Evolutionary conservation across 1,140 invertebrate genomes (phyloP).

Genomic region (Procambarus clarkii): DNA sequence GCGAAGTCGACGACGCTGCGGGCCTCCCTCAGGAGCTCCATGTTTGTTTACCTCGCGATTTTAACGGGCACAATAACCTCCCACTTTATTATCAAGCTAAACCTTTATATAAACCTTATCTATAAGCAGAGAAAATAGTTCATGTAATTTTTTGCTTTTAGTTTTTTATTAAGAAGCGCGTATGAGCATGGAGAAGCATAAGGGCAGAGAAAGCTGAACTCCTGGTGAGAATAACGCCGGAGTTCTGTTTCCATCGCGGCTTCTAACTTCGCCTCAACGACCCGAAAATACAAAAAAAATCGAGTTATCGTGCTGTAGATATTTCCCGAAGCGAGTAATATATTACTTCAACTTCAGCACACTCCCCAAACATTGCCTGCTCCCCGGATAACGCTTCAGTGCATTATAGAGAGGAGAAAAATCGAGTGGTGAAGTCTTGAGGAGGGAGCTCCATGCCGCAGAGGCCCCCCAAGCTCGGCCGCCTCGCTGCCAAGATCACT

Average conservation of each 20-base stretch:
- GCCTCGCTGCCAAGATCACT: too few relatives aligned
- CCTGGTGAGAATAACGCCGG: neutral
- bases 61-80: neutral
- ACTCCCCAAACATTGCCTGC: too few relatives aligned
- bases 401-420: neutral
- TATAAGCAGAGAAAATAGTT: too few relatives aligned
- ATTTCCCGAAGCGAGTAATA: neutral
- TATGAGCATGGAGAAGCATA: neutral
- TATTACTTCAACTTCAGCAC: neutral
- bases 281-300: neutral
- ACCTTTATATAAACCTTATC: too few relatives aligned
- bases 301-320: neutral
- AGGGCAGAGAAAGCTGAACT: neutral
- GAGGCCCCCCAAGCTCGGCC: too few relatives aligned
- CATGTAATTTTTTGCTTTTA: too few relatives aligned
- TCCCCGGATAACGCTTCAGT: too few relatives aligned
- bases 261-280: neutral
- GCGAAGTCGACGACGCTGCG: conserved; percentile 59
- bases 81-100: neutral
- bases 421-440: neutral
- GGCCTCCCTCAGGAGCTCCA: conserved; percentile 56
- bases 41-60: neutral
- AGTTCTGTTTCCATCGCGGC: neutral
- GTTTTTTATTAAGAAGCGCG: too few relatives aligned
- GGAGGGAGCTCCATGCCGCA: neutral